These are phyloP conservation scores for Nothocercus nigrocapillus DNA, from an alignment of 2,113 vertebrate genomes.

Conservation along the genomic window DNA sequence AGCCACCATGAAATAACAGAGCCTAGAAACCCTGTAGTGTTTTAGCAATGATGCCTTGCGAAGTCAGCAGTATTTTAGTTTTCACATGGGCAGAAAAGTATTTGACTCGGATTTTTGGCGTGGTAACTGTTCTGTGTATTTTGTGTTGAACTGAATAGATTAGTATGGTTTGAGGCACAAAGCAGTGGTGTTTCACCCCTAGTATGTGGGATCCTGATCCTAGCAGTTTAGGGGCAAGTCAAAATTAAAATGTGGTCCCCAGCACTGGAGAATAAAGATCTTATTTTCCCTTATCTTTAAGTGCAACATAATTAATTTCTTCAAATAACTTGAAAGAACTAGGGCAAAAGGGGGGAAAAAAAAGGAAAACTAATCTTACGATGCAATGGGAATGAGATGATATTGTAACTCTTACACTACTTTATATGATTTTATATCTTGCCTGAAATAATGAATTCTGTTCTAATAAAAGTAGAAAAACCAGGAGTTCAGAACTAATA, in stretches of 20 bases:
- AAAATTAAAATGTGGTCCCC: not conserved
- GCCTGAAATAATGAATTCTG: not conserved
- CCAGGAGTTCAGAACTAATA: not conserved
- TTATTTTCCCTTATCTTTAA: constrained; percentile 6
- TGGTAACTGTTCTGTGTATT: not conserved
- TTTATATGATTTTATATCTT: not conserved
- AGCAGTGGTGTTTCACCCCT: not conserved
- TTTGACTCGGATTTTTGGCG: not conserved
- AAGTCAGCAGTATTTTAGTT: not conserved
- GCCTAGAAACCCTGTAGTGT: not conserved
- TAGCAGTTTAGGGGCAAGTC: not conserved
- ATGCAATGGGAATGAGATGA: not conserved
- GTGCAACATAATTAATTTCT: constrained; percentile 33
- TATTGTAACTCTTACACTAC: not conserved
- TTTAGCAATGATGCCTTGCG: not conserved
- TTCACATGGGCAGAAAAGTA: not conserved
- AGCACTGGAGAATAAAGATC: not conserved
- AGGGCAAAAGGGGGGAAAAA: not conserved
- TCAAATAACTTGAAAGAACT: not conserved
- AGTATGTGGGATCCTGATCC: not conserved
- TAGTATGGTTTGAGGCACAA: not conserved
- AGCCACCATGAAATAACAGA: not conserved
- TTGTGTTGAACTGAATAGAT: not conserved
- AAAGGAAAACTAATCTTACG: not conserved
- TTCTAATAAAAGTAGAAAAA: not conserved